Evolutionary conservation across 2,888 invertebrate species (phyloP).

Genomic region (Callimorpha dominula): DNA sequence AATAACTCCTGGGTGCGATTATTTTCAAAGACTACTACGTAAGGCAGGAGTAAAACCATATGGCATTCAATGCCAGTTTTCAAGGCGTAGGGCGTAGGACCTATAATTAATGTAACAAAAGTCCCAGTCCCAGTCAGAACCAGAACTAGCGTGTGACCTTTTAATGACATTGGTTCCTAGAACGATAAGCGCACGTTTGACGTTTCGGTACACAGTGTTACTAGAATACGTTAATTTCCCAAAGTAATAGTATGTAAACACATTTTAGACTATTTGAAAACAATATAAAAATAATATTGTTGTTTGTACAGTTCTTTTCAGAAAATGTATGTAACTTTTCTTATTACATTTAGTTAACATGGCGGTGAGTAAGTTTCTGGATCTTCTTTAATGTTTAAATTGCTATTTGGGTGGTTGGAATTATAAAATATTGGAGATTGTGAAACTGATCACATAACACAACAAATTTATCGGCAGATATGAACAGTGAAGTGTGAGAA

Average conservation of each 20-base stretch:
- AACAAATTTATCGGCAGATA: conserved; percentile 16
- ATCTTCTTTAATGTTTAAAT: not conserved
- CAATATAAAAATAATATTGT: not conserved
- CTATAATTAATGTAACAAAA: not conserved
- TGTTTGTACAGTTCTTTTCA: not conserved
- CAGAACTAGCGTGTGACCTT: conserved; percentile 54
- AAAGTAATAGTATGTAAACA: not conserved
- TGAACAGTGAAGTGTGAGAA: not conserved
- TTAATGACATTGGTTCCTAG: conserved; percentile 59
- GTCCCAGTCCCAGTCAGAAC: not conserved
- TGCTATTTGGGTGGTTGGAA: not conserved
- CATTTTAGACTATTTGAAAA: not conserved
- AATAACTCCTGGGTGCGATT: no score
- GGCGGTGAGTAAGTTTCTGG: not conserved
- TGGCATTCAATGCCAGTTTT: no score
- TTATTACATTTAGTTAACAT: not conserved
- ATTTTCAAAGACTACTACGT: no score
- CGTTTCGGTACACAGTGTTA: conserved; percentile 43
- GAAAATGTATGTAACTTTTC: not conserved
- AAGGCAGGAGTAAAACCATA: no score
- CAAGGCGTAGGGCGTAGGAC: not conserved
- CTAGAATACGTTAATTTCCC: conserved; percentile 21
- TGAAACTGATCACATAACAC: not conserved
- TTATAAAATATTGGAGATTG: not conserved
- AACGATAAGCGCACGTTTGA: conserved; percentile 27